These are phyloP conservation scores for Glyptemys insculpta DNA, from an alignment of 2,797 vertebrate genomes.

Conservation along the genomic window DNA sequence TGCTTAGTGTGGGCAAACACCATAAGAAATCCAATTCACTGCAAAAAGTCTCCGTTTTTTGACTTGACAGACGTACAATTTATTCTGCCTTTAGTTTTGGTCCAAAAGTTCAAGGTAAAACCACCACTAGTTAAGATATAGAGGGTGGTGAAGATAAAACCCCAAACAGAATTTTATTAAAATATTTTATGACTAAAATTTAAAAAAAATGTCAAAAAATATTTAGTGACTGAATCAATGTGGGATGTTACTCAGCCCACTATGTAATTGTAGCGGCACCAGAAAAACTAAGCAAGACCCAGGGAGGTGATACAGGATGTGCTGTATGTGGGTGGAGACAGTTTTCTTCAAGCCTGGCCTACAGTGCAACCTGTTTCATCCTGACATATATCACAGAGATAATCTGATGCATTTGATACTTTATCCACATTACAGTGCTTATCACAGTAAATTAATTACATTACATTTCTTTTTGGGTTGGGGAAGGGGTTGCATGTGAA, in stretches of 20 bases:
- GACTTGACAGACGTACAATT: not conserved
- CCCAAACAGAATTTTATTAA: not conserved
- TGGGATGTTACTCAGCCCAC: not conserved
- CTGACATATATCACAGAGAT: not conserved
- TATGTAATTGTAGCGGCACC: not conserved
- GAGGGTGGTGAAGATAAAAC: not conserved
- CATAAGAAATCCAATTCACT: not conserved
- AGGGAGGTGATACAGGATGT: not conserved
- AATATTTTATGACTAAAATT: not conserved
- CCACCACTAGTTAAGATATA: not conserved
- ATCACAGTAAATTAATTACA: not conserved
- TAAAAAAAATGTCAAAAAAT: not conserved
- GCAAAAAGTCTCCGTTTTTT: not conserved
- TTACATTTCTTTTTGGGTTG: not conserved
- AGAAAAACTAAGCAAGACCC: not conserved
- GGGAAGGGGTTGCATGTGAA: not conserved
- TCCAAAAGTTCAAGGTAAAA: not conserved
- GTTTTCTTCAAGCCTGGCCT: not conserved
- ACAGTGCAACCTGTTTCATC: not conserved
- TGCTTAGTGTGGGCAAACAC: not conserved
- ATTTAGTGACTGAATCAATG: not conserved
- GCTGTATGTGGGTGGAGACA: not conserved
- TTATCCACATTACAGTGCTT: no score
- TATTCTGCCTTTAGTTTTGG: not conserved
- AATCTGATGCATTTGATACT: not conserved